Conservation (phyloP, 2,113 vertebrate species). For the Noturus placidus region DNA sequence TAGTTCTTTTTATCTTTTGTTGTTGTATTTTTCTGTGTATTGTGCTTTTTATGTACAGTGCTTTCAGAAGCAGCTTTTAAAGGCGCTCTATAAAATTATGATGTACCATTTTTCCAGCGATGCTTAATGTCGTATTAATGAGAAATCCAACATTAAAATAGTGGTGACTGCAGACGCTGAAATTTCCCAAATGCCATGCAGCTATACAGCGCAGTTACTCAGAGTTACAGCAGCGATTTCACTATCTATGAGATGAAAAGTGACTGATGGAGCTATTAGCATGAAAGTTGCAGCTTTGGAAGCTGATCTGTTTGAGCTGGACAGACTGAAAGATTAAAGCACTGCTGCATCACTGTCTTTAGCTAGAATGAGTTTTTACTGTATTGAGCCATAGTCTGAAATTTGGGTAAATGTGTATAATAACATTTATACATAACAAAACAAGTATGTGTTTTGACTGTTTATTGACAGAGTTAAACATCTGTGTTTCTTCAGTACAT, state of each 20-base stretch:
- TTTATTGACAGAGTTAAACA: background rate
- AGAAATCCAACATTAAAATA: background rate
- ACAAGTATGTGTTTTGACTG: background rate
- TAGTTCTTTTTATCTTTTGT: no score
- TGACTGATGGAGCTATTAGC: background rate
- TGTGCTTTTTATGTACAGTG: no score
- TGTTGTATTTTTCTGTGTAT: no score
- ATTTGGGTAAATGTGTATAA: no score
- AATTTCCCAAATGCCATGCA: background rate
- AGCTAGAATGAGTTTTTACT: background rate
- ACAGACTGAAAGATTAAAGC: background rate
- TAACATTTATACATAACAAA: background rate
- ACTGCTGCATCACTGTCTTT: background rate
- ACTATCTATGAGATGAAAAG: background rate
- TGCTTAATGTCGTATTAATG: background rate
- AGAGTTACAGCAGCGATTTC: background rate
- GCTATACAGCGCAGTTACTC: background rate
- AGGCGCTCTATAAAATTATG: no score
- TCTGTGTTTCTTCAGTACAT: background rate
- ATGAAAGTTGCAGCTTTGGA: background rate
- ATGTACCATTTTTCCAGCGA: background rate
- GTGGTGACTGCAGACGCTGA: background rate
- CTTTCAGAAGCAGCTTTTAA: no score
- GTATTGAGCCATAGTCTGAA: background rate
- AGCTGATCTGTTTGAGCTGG: background rate